Base-by-base conservation (phyloP, 2,888 invertebrate species). In the Lepidocyrtoides sp. region DNA sequence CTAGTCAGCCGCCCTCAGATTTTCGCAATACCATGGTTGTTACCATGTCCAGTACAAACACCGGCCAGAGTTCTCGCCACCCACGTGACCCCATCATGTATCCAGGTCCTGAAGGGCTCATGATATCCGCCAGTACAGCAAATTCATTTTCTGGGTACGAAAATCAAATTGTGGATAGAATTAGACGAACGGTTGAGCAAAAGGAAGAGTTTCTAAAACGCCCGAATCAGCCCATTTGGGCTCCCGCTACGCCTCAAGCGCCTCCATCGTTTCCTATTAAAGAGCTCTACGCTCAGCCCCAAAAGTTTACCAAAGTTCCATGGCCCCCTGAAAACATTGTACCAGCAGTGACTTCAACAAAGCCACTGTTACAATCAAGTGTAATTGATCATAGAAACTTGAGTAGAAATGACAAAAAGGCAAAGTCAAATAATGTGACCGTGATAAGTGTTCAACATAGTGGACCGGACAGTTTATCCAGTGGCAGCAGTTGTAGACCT, bases 161-260 rank as follows among this genome's bases (percentile, higher is more conserved):
- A 89, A 91, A 91, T 29, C 93, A 94, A 92, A 93, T 95, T 82
- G 95, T 95, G 63, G 94, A 94, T 69, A 94, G 95, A 72, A 95
- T 98, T 95, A 96, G 97, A 94, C 97, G 97, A 95, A 98, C 97
- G 95, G 97, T 98, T 94, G 98, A 98, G 95, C 98, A 98, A 95
- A 98, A 98, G 95, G 98, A 98, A 95, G 98, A 98, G 94, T 98
- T 98, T 95, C 96, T 98, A 91, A 96, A 97, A 95, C 96, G 97
- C 93, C 94, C 93, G 8, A 94, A 97, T 96, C 95, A 97, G 94
- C 97, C 97, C 29, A 96, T 95, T 96, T 86, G 96, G 96, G 96
- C 96, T 96, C 93, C 95, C 96, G 51, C 89, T 23, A 63, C 83
- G 5, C 72, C 54, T 26, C 44, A 96, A 23, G 85, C 93, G 44